phyloP scores from a whole-genome alignment of 2,797 vertebrate species.

The Malurus splendens region DNA sequence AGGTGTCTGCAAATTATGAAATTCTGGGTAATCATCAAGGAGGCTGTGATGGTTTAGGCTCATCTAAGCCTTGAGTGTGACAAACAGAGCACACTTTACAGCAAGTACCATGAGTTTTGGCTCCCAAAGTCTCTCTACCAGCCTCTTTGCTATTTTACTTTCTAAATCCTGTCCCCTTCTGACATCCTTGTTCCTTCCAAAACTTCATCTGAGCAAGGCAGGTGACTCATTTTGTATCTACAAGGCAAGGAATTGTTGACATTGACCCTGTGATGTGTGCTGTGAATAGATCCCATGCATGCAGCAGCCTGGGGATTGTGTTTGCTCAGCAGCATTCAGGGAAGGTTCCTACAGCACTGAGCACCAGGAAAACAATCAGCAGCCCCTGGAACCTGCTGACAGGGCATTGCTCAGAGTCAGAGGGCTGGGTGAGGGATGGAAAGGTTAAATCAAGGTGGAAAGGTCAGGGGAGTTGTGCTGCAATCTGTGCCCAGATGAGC shows the following conservation, averaged over 20 bases:
- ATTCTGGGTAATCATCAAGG: neutral
- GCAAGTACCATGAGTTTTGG: neutral
- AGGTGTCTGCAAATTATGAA: neutral
- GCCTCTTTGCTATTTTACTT: neutral
- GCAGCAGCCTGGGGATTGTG: neutral
- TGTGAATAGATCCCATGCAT: neutral
- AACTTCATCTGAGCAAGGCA: neutral
- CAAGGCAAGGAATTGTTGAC: neutral
- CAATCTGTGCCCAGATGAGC: neutral
- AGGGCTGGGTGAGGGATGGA: neutral
- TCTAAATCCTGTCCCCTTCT: neutral
- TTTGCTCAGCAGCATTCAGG: slow-evolving; percentile 10
- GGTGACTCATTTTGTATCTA: neutral
- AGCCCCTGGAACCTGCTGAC: neutral
- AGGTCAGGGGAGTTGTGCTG: neutral
- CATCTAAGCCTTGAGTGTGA: neutral
- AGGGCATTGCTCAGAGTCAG: neutral
- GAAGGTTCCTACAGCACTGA: neutral
- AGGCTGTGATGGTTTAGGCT: neutral
- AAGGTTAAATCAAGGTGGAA: neutral
- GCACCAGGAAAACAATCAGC: neutral
- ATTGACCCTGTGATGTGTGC: neutral
- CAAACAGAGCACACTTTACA: neutral
- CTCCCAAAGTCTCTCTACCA: neutral
- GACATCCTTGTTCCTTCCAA: neutral